Base-by-base conservation (phyloP, 1,140 invertebrate species). In the Bombyx mori region DNA sequence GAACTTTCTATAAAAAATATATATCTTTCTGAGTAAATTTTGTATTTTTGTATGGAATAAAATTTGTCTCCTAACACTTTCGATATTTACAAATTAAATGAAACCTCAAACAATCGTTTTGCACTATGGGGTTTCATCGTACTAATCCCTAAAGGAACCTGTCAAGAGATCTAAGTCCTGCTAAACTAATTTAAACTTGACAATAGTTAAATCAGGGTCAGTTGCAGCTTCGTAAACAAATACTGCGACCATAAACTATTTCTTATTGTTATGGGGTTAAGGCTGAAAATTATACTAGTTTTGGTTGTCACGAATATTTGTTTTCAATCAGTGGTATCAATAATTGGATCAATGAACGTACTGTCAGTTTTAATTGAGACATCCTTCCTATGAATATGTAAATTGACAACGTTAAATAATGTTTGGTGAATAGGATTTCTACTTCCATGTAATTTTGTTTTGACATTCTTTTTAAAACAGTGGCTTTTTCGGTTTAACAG, bases 101-200 rank as follows among this genome's bases (percentile, higher is more conserved):
- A 18, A 18, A 18, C 12, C 12, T 18, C 12, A 18, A 18, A 18
- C 12, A 18, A 18, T 18, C 12, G 12, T 18, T 18, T 18, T 18
- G 12, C 12, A 18, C 12, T 18, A 18, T 18, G 12, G 12, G 12
- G 12, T 18, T 1, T 1, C 12, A 18, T 18, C 12, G 12, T 18
- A 18, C 12, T 18, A 18, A 18, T 18, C 12, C 12, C 12, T 42
- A 48, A 26, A 61, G 65, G 65, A 66, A 66, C 61, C 60, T 56
- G 61, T 61, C 65, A 61, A 60, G 55, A 56, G 52, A 46, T 49
- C 58, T 55, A 54, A 62, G 51, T 52, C 46, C 49, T 49, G 52
- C 57, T 65, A 69, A 77, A 73, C 69, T 73, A 78, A 73, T 82
- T 78, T 74, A 65, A 69, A 71, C 66, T 60, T 71, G 62, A 71